Conservation (phyloP, 92 coral and sea anemone genomes). For the Metridium senile region DNA sequence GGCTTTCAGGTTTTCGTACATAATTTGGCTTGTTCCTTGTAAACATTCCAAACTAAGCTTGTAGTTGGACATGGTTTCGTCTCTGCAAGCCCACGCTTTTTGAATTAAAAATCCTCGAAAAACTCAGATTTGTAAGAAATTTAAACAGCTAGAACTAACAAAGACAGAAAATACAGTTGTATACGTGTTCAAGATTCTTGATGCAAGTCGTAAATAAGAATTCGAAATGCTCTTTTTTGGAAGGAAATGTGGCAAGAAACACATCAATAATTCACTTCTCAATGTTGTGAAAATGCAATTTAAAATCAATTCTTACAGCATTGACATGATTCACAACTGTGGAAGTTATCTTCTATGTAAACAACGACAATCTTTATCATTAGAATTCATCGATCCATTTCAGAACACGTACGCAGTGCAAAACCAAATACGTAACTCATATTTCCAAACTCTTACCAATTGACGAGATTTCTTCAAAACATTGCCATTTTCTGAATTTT, state of each 20-base stretch:
- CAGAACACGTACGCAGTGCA: background rate
- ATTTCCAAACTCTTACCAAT: slow-evolving; percentile 37
- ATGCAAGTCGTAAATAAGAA: no score
- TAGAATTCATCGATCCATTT: background rate
- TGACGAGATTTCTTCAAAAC: slow-evolving; percentile 21
- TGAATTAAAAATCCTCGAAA: no score
- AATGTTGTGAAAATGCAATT: slow-evolving; percentile 1
- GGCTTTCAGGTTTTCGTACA: background rate
- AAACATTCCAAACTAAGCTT: no score
- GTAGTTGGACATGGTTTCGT: no score
- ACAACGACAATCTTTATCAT: background rate
- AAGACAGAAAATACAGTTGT: no score
- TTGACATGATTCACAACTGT: background rate
- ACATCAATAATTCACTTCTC: background rate
- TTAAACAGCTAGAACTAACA: no score
- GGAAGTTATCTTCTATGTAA: background rate
- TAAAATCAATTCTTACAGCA: background rate
- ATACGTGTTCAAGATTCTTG: no score
- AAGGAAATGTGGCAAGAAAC: background rate
- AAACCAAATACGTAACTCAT: background rate
- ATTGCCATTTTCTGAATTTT: slow-evolving; percentile 39
- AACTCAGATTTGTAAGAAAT: no score
- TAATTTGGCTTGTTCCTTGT: background rate
- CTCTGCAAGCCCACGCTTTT: no score
- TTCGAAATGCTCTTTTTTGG: slow-evolving; percentile 7